Percentiles rank a stretch among this genome's conserved stretches.
phyloP scores from a whole-genome alignment of 2,113 vertebrate species.

The Rutilus rutilus region DNA sequence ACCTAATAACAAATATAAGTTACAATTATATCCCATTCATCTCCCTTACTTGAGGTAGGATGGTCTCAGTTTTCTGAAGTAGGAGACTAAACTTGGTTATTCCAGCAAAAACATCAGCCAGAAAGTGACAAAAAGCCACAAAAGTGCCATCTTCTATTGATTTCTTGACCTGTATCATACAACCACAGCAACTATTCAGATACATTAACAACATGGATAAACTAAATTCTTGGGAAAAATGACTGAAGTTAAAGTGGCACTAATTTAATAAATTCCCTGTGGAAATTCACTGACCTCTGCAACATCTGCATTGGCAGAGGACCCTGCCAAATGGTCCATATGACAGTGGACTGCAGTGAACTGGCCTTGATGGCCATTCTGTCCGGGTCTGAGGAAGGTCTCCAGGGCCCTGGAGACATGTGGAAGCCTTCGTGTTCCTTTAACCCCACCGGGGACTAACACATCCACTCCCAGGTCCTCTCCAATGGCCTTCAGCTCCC shows the following conservation, averaged over 20 bases:
- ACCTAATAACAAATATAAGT: no score
- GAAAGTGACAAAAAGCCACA: background rate
- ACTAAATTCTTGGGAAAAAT: background rate
- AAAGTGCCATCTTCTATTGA: constrained; percentile 9
- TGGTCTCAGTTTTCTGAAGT: no score
- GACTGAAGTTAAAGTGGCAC: background rate
- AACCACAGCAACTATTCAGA: background rate
- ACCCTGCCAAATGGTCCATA: constrained; percentile 43
- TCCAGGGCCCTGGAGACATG: background rate
- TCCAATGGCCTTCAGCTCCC: background rate
- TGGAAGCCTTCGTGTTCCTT: background rate
- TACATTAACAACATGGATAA: background rate
- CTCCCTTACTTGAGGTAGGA: no score
- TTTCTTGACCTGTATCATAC: constrained; percentile 6
- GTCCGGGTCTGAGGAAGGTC: background rate
- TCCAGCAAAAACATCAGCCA: no score
- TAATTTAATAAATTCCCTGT: background rate
- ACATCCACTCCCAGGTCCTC: constrained; percentile 16
- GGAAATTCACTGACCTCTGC: constrained; percentile 30
- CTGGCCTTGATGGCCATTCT: constrained; percentile 9
- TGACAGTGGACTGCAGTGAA: constrained; percentile 47
- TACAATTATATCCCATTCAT: no score
- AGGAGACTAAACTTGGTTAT: no score
- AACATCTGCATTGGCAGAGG: constrained; percentile 13
- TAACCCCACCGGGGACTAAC: background rate